Conservation (phyloP, 1,140 invertebrate genomes). For the Saccostrea echinata region DNA sequence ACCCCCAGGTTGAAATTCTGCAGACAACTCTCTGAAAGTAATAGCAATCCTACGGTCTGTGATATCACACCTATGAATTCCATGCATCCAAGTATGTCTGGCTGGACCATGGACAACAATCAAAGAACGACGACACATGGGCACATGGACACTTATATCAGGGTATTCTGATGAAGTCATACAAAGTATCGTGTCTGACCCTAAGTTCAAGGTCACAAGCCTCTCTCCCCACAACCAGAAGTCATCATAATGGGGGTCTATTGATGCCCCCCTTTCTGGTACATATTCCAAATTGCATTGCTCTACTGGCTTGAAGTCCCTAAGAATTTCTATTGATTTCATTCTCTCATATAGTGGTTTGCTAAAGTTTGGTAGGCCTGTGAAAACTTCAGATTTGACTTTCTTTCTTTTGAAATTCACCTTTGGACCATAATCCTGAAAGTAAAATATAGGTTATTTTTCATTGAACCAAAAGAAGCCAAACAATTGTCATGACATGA, state of each 20-base stretch:
- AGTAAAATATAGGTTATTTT: slow-evolving; percentile 50
- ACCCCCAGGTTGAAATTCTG: slow-evolving; percentile 87
- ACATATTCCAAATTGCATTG: slow-evolving; percentile 98
- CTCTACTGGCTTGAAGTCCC: slow-evolving; percentile 93
- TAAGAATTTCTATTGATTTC: slow-evolving; percentile 83
- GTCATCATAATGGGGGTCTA: slow-evolving; percentile 99
- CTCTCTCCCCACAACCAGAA: slow-evolving; percentile 99
- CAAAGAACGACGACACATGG: slow-evolving; percentile 92
- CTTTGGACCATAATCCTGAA: slow-evolving; percentile 97
- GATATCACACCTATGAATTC: slow-evolving; percentile 92
- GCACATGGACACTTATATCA: slow-evolving; percentile 85
- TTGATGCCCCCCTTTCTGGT: slow-evolving; percentile 91
- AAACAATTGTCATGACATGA: neutral
- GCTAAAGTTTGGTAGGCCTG: slow-evolving; percentile 92
- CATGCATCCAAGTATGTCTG: slow-evolving; percentile 94
- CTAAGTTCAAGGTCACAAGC: slow-evolving; percentile 94
- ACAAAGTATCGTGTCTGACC: slow-evolving; percentile 91
- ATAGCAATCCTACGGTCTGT: slow-evolving; percentile 89
- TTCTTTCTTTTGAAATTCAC: slow-evolving; percentile 98
- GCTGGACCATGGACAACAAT: slow-evolving; percentile 91
- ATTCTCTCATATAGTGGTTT: slow-evolving; percentile 92
- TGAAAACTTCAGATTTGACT: slow-evolving; percentile 87
- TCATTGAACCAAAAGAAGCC: neutral
- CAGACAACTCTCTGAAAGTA: slow-evolving; percentile 95
- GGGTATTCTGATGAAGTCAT: slow-evolving; percentile 83